Evolutionary conservation across 2,113 vertebrate species (phyloP).

Genomic region (Embiotoca jacksoni): DNA sequence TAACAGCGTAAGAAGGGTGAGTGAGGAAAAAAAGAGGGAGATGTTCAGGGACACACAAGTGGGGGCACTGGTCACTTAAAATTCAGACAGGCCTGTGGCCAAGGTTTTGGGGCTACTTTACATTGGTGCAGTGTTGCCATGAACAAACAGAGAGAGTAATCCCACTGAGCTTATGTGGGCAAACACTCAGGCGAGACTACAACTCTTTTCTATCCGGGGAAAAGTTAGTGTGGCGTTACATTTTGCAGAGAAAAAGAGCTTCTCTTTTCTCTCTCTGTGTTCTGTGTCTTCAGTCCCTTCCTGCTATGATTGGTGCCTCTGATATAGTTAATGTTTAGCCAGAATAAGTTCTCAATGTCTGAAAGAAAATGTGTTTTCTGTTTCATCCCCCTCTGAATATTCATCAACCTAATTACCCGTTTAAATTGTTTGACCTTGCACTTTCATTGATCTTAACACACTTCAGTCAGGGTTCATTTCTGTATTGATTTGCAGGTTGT

Average conservation of each 20-base stretch:
- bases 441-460: conserved; percentile 19
- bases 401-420: conserved; percentile 48
- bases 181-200: conserved; percentile 70
- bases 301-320: conserved; percentile 30
- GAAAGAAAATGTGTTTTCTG: conserved; percentile 34
- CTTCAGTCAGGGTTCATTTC: conserved; percentile 3
- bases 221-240: conserved; percentile 43
- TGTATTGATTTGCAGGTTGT: background rate
- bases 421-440: conserved; percentile 44
- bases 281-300: conserved; percentile 29
- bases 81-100: conserved; percentile 80
- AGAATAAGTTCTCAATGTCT: conserved; percentile 39
- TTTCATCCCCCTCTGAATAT: conserved; percentile 27
- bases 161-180: conserved; percentile 72
- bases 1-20: conserved; percentile 25
- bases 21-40: conserved; percentile 26
- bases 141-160: conserved; percentile 74
- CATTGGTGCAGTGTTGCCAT: conserved; percentile 82
- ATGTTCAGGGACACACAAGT: conserved; percentile 66
- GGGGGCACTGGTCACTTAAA: conserved; percentile 80
- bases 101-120: conserved; percentile 82
- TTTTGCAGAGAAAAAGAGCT: conserved; percentile 22
- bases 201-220: conserved; percentile 38
- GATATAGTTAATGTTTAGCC: conserved; percentile 72
- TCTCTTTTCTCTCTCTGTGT: conserved; percentile 18